Base-by-base conservation (phyloP, 2,113 vertebrate genomes). In the Ceratotherium simum region DNA sequence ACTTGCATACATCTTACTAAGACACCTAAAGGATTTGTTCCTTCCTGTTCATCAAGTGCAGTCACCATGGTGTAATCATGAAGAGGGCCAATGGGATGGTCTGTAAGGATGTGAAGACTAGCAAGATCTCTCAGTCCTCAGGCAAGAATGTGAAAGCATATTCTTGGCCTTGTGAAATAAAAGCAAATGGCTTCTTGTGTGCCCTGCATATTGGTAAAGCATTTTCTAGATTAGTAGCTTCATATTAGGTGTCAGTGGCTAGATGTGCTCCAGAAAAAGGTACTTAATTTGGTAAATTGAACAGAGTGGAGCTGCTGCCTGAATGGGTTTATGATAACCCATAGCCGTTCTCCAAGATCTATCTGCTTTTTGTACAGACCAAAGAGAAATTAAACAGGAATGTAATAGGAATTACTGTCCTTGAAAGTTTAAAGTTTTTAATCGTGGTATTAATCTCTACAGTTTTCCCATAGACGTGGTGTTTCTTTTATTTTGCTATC, bases 381-480 rank as follows among this genome's bases (percentile, higher is more conserved):
- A 25, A 64, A 94, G 54, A 72, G 17, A 76, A 58, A 17, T 86
- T 78, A 64, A 94, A 86, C 5, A 58, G 31, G 56, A 60, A 75
- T 90, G 70, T 84, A 46, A 85, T 54, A 83, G 36, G 56, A 95
- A 58, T 65, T 70, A n/a, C 14, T 3, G 48, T 13, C 21, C 48
- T 79, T 60, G 31, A 70, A 81, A 92, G 84, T 64, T 3, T 93
- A 23, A 91, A 29, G 76, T 64, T 95, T 90, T 91, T 46, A 72
- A 69, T 51, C 31, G 20, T 90, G 79, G 27, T 95, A 6, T 69
- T 91, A 42, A 31, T 72, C 25, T 92, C 9, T 48, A 2, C 7
- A n/a, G 2, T 92, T 92, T 51, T 94, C 48, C 42, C 16, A 25
- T 76, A 48, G 46, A 16, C 95, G 25, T 70, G n/a, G 1, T 78